Evolutionary conservation across 2,888 invertebrate species (phyloP).

Genomic region (Chymomyza amoena): DNA sequence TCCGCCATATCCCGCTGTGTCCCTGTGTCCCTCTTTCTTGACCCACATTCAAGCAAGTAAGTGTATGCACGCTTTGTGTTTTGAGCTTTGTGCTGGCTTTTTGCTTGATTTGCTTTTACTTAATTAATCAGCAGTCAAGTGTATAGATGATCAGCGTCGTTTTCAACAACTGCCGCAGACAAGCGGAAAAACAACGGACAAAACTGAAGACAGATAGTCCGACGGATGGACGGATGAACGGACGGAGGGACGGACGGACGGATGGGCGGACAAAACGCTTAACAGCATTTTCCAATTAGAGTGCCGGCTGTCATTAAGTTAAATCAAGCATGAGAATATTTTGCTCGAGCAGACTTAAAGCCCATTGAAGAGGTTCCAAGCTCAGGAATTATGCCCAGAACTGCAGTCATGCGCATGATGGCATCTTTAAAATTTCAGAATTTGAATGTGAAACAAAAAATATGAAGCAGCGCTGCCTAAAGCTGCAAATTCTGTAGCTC

Average conservation of each 20-base stretch:
- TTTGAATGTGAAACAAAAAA: background rate
- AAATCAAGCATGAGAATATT: constrained; percentile 59
- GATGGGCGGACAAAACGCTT: constrained; percentile 33
- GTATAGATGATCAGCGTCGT: constrained; percentile 24
- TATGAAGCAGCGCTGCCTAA: background rate
- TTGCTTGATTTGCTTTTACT: constrained; percentile 61
- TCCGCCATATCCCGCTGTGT: constrained; percentile 2
- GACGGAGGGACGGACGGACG: too few relatives aligned
- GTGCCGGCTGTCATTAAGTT: constrained; percentile 34
- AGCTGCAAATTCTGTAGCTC: background rate
- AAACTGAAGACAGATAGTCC: background rate
- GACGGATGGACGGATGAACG: background rate
- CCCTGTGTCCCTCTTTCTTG: constrained; percentile 21
- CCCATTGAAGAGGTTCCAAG: background rate
- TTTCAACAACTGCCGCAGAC: constrained; percentile 16
- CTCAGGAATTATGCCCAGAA: background rate
- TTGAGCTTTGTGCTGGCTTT: constrained; percentile 8
- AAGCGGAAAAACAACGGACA: constrained; percentile 14
- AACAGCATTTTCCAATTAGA: constrained; percentile 67
- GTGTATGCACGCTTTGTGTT: constrained; percentile 19
- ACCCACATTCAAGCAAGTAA: constrained; percentile 42
- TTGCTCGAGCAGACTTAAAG: background rate
- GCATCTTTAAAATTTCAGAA: background rate
- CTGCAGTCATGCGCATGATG: background rate
- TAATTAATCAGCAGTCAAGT: constrained; percentile 69